These are phyloP conservation scores for Anthophora plumipes DNA, from an alignment of 2,888 invertebrate genomes.

Conservation along the genomic window DNA sequence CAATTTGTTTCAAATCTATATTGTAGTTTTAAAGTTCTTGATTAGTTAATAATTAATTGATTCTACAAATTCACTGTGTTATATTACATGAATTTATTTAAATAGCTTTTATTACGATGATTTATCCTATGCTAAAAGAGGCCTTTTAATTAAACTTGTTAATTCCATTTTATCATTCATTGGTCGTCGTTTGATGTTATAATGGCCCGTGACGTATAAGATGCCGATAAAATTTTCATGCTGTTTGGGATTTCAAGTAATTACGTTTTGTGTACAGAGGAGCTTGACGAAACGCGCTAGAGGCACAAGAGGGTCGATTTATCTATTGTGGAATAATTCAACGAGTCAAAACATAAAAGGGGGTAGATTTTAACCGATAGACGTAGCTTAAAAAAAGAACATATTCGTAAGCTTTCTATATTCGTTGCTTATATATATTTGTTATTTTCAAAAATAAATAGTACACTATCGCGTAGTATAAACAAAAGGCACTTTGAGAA, in stretches of 20 bases:
- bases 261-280: slow-evolving; percentile 77
- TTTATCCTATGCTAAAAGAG: not conserved
- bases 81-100: not conserved
- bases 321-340: slow-evolving; percentile 77
- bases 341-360: slow-evolving; percentile 70
- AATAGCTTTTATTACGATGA: not conserved
- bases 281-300: slow-evolving; percentile 55
- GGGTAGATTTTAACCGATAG: slow-evolving; percentile 61
- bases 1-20: no score
- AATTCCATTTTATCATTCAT: slow-evolving; percentile 22
- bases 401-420: not conserved
- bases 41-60: not conserved
- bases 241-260: slow-evolving; percentile 81
- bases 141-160: slow-evolving; percentile 26
- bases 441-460: not conserved
- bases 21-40: no score
- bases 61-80: not conserved
- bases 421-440: not conserved
- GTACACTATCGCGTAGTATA: not conserved
- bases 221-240: slow-evolving; percentile 78
- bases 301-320: slow-evolving; percentile 50
- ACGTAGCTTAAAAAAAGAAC: not conserved
- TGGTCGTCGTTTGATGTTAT: slow-evolving; percentile 70
- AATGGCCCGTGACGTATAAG: slow-evolving; percentile 68
- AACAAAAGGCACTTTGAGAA: no score